Evolutionary conservation across 2,888 invertebrate genomes (phyloP).

Genomic region (Ommatoiulus sabulosus): DNA sequence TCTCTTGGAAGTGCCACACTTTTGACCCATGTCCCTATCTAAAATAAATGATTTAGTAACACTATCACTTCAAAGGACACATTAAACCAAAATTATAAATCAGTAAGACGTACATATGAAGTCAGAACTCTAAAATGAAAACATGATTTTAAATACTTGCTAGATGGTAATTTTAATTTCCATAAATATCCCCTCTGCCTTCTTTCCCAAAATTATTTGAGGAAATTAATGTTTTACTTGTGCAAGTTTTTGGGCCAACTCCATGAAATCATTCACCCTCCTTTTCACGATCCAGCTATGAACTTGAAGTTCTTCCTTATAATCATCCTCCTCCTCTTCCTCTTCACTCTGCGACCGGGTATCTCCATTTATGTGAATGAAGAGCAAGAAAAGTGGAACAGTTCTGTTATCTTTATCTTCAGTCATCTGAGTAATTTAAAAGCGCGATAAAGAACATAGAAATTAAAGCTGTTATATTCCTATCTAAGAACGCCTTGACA

Average conservation of each 20-base stretch:
- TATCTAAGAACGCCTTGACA: not conserved
- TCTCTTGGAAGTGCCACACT: conserved; percentile 79
- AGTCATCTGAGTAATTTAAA: conserved; percentile 62
- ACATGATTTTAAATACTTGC: too few relatives aligned
- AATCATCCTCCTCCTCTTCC: conserved; percentile 68
- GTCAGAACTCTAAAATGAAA: not conserved
- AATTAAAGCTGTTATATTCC: too few relatives aligned
- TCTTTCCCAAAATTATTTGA: not conserved
- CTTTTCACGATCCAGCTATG: conserved; percentile 69
- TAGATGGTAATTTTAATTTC: too few relatives aligned
- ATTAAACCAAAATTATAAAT: too few relatives aligned
- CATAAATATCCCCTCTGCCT: too few relatives aligned
- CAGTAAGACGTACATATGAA: too few relatives aligned
- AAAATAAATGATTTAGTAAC: conserved; percentile 53
- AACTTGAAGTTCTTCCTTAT: conserved; percentile 59
- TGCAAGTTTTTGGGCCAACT: conserved; percentile 82
- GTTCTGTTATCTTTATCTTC: conserved; percentile 73
- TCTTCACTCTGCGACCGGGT: conserved; percentile 70
- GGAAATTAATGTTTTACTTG: conserved; percentile 62
- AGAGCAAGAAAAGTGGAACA: conserved; percentile 65
- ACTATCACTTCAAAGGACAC: not conserved
- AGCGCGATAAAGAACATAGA: not conserved
- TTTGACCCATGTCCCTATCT: conserved; percentile 83
- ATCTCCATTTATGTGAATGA: conserved; percentile 65
- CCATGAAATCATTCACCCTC: conserved; percentile 76